phyloP scores from a whole-genome alignment of 2,888 invertebrate species.

The Heliconius charithonia region DNA sequence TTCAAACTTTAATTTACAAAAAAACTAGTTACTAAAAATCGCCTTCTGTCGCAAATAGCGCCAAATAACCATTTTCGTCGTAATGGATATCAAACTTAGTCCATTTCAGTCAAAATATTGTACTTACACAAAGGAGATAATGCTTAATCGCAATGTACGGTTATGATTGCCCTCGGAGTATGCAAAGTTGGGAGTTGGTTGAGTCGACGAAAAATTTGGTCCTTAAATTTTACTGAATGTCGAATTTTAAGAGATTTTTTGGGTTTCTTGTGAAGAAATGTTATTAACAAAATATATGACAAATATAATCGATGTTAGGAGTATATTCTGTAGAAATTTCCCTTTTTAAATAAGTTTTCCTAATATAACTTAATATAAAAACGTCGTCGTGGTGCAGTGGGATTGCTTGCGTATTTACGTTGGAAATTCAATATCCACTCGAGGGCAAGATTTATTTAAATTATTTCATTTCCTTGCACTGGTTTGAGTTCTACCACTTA shows the following conservation, averaged over 20 bases:
- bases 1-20: background rate
- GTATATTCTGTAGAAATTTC: background rate
- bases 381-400: too few species aligned
- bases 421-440: too few species aligned
- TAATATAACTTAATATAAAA: too few species aligned
- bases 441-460: too few species aligned
- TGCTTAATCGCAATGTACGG: slow-evolving; percentile 25
- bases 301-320: background rate
- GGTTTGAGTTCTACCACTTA: too few species aligned
- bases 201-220: background rate
- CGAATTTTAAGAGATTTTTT: background rate
- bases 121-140: slow-evolving; percentile 28
- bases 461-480: too few species aligned
- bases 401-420: too few species aligned
- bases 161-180: slow-evolving; percentile 22
- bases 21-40: background rate
- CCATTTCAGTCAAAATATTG: slow-evolving; percentile 61
- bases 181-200: slow-evolving; percentile 16
- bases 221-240: slow-evolving; percentile 1
- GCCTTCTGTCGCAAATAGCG: slow-evolving; percentile 16
- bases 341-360: background rate
- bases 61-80: slow-evolving; percentile 45
- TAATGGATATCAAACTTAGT: slow-evolving; percentile 64
- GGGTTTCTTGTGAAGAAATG: background rate
- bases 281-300: background rate